Percentiles rank a stretch among this genome's conserved stretches.
These are phyloP conservation scores for Pseudorhiza aurosa DNA, from an alignment of 30 jellyfish, hydroid and myxozoan genomes.

Conservation along the genomic window DNA sequence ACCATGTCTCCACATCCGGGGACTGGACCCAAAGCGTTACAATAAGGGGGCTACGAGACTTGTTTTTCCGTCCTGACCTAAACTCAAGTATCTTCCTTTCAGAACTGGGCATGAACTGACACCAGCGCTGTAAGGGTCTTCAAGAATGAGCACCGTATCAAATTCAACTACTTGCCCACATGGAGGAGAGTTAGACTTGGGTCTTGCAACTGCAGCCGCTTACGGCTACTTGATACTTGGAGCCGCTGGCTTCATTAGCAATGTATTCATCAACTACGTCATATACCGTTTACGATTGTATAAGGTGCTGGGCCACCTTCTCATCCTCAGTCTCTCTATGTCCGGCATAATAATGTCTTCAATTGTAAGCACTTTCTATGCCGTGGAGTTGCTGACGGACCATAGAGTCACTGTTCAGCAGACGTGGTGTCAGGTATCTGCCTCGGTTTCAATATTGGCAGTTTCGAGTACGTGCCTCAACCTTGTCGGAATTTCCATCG, in stretches of 20 bases:
- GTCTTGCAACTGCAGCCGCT: constrained; percentile 23
- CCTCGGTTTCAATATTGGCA: constrained; percentile 40
- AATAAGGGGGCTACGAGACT: too few relatives aligned
- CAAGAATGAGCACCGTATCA: too few relatives aligned
- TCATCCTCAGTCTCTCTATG: constrained; percentile 38
- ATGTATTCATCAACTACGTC: constrained; percentile 46
- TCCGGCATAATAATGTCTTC: constrained; percentile 48
- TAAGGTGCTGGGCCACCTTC: constrained; percentile 39
- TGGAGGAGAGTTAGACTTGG: neutral
- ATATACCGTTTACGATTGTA: constrained; percentile 36
- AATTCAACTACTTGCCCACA: neutral
- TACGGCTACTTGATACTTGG: constrained; percentile 34
- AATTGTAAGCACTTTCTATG: constrained; percentile 18
- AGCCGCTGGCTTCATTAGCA: constrained; percentile 40
- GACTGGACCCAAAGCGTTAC: too few relatives aligned
- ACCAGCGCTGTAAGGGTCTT: too few relatives aligned
- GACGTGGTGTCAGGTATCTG: constrained; percentile 47
- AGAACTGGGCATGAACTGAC: too few relatives aligned
- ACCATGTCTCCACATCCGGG: too few relatives aligned
- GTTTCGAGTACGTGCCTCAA: constrained; percentile 50
- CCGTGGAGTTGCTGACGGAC: constrained; percentile 31
- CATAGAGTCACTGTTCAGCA: constrained; percentile 29
- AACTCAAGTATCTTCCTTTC: too few relatives aligned
- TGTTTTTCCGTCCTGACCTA: too few relatives aligned
- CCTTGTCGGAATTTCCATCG: constrained; percentile 55